These are phyloP conservation scores for Rana temporaria DNA, from an alignment of 2,113 vertebrate species.

Conservation along the genomic window DNA sequence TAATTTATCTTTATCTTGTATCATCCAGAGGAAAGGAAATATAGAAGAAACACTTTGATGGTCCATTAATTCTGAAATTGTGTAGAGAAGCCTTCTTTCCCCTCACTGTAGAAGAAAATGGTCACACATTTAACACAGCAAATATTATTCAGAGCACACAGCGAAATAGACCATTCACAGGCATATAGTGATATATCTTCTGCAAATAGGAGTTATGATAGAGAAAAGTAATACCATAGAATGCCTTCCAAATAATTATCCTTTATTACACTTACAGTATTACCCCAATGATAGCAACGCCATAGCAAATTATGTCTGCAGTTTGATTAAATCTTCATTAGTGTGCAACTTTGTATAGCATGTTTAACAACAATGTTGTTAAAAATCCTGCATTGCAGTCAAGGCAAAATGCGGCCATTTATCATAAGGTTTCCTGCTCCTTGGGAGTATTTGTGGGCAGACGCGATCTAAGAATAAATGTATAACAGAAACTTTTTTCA, in stretches of 20 bases:
- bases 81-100: constrained; percentile 30
- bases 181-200: constrained; percentile 21
- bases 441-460: no score
- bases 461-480: no score
- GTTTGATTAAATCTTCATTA: neutral
- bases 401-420: no score
- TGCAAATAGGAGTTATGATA: neutral
- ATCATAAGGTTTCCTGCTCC: no score
- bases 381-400: no score
- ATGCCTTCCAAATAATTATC: neutral
- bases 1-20: constrained; percentile 56
- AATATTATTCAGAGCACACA: constrained; percentile 47
- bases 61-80: constrained; percentile 50
- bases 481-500: no score
- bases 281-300: neutral
- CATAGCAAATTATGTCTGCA: neutral
- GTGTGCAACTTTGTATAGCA: neutral
- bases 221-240: neutral
- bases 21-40: constrained; percentile 36
- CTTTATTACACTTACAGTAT: neutral
- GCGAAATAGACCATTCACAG: constrained; percentile 16
- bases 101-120: constrained; percentile 12
- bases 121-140: constrained; percentile 35
- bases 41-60: constrained; percentile 50
- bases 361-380: no score